Percentiles rank a stretch among this genome's conserved stretches.
These are phyloP conservation scores for Tauraco erythrolophus DNA, from an alignment of 2,113 vertebrate genomes.

Conservation along the genomic window DNA sequence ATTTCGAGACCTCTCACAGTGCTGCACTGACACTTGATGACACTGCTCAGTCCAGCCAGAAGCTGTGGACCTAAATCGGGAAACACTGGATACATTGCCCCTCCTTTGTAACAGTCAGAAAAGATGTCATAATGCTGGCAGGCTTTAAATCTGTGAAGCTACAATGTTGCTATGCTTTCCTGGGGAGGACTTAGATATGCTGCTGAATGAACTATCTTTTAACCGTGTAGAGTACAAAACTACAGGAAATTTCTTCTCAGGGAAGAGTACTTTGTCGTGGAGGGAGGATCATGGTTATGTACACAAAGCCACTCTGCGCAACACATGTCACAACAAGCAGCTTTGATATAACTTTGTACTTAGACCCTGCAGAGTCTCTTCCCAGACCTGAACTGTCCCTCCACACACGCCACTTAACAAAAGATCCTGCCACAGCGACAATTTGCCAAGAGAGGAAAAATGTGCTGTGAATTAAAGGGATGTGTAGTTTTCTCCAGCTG, in stretches of 20 bases:
- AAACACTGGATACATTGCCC: rapidly evolving
- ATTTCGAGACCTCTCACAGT: not conserved
- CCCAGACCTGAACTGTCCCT: not conserved
- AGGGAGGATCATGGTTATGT: not conserved
- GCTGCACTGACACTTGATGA: not conserved
- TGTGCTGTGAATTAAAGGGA: rapidly evolving
- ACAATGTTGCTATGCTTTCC: not conserved
- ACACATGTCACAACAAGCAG: not conserved
- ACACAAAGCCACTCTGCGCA: not conserved
- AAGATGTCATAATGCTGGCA: not conserved
- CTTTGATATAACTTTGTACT: not conserved
- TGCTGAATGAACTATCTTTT: not conserved
- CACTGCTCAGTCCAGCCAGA: not conserved
- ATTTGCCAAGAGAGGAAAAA: not conserved
- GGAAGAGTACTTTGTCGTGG: not conserved
- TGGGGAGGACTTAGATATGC: not conserved
- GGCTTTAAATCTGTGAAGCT: not conserved
- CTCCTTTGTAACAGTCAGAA: not conserved
- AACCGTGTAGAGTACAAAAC: not conserved
- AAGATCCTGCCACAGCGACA: not conserved
- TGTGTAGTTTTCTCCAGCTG: not conserved
- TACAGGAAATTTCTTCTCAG: not conserved
- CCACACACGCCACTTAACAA: not conserved
- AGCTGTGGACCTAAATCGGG: rapidly evolving
- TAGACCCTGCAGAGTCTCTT: not conserved